Evolutionary conservation across 2,888 invertebrate genomes (phyloP), one percentile per base, ranked within the genome.

Genomic region (Crocallis elinguaria): DNA sequence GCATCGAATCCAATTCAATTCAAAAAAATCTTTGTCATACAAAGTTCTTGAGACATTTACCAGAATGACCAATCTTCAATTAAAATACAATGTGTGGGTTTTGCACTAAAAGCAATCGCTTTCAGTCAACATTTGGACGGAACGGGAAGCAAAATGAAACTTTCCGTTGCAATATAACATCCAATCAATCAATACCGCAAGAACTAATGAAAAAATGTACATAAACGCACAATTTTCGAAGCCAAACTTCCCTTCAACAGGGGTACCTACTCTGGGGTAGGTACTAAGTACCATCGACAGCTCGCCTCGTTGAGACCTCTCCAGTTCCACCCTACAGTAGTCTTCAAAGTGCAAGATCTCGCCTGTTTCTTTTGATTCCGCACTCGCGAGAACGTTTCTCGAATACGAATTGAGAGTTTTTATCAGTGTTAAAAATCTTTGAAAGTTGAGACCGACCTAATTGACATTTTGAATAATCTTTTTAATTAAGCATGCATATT

Each of bases 301-400:
- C 45, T 23, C 35, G 38, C 35, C 45, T 35, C 39, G 39, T 39
- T 52, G 17, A 36, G 32, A 45, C 9, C 37, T 14, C 32, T 32
- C 29, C 12, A 32, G 29, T 6, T 3, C 13, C 14, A 8, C 25
- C 44, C 50, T 44, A 12, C 13, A 36, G 42, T 21, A 19, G 37
- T 32, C 35, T 30, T 45, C 41, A 23, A 41, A 38, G 39, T 45
- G 52, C 41, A 36, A 35, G 44, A 36, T 45, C 27, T 17, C 44
- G 44, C 27, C 36, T 46, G 52, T 46, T 44, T 30, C 54, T 37
- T 53, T 54, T 49, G 49, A 53, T 39, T 32, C 30, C 23, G 39
- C 32, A 27, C 45, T 36, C 25, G 7, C 14, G 7, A 23, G 37
- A 21, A 17, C 21, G 21, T n/a, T n/a, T 29, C 37, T 37, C 37